phyloP scores from a whole-genome alignment of 1,140 invertebrate genomes.

The Agraylea sexmaculata region DNA sequence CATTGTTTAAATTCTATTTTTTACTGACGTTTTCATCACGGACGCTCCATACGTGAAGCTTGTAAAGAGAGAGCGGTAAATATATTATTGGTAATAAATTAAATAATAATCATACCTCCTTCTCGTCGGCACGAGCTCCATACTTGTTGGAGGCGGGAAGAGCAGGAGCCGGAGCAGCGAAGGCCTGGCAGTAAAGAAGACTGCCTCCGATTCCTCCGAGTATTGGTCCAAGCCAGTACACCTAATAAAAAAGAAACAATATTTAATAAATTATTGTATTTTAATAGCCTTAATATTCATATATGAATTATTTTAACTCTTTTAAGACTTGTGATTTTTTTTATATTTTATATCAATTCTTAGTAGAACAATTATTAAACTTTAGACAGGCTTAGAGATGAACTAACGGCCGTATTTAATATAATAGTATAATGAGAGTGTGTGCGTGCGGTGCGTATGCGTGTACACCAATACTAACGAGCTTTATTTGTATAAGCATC shows the following conservation, averaged over 20 bases:
- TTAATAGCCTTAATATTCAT: not conserved
- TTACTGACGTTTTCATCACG: no score
- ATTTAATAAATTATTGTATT: not conserved
- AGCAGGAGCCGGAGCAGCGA: conserved; percentile 45
- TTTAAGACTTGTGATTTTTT: not conserved
- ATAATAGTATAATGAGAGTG: no score
- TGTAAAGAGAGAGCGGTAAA: no score
- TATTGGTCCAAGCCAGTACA: conserved; percentile 82
- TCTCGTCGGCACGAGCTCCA: conserved; percentile 47
- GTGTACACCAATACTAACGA: no score
- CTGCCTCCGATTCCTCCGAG: conserved; percentile 66
- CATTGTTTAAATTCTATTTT: no score
- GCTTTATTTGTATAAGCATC: no score
- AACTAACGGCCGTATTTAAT: no score
- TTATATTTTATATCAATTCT: not conserved
- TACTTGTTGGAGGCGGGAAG: conserved; percentile 38
- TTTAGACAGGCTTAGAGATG: no score
- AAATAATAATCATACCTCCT: no score
- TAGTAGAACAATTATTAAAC: not conserved
- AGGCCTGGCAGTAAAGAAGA: conserved; percentile 61
- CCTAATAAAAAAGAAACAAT: conserved; percentile 31
- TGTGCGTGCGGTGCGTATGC: no score
- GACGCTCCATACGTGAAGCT: no score
- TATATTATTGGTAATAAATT: conserved; percentile 6
- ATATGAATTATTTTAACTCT: no score